Conservation (phyloP, 2,113 vertebrate genomes). For the Gymnogyps californianus region DNA sequence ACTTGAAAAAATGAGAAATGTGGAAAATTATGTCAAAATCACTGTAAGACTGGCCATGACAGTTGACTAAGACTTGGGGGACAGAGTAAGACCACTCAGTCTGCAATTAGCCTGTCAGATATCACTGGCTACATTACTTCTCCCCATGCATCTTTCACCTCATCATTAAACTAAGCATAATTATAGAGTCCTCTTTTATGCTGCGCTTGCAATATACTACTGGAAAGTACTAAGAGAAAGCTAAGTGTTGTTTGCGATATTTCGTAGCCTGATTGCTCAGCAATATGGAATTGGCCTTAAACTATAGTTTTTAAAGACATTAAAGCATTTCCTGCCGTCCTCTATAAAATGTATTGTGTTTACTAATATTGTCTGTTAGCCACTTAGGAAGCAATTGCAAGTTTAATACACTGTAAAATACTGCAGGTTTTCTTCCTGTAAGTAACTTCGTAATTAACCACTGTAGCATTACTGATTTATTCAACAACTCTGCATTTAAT, state of each 20-base stretch:
- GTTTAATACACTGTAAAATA: background rate
- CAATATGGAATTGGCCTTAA: background rate
- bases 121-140: background rate
- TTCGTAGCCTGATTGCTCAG: background rate
- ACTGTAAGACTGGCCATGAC: background rate
- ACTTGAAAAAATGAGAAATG: background rate
- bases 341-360: background rate
- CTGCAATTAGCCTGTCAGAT: background rate
- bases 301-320: background rate
- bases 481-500: slow-evolving; percentile 3
- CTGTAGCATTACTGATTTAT: slow-evolving; percentile 32
- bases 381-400: background rate
- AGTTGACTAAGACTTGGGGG: background rate
- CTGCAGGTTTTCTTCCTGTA: slow-evolving; percentile 29
- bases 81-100: background rate
- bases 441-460: slow-evolving; percentile 49
- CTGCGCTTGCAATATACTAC: background rate
- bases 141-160: background rate
- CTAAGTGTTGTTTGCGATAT: background rate
- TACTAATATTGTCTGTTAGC: background rate
- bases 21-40: background rate
- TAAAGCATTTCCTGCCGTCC: background rate
- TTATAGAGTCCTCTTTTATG: background rate
- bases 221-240: background rate
- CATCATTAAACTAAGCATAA: background rate